Evolutionary conservation across 2,797 vertebrate species (phyloP), one percentile per base, ranked within the genome.

Genomic region (Anguilla anguilla): DNA sequence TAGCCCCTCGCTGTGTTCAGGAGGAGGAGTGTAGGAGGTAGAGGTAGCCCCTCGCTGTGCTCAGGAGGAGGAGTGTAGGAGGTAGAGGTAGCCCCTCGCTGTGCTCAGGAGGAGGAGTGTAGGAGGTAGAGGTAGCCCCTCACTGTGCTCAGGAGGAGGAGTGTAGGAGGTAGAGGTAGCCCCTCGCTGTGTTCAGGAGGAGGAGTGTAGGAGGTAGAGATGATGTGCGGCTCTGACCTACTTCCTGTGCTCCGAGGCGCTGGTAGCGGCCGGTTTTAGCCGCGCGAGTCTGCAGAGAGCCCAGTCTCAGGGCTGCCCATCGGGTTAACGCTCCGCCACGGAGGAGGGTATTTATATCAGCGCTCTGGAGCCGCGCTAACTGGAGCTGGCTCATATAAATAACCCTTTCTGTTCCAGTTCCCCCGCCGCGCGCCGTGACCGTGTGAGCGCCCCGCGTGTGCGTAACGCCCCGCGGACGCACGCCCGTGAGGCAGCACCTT

Each of bases 231-330:
- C 93, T 93, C 92, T 95, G 94, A 95, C 95, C 95, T 93, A 96
- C 90, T 94, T 96, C 94, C 90, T 93, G 86, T 92, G 92, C 86
- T 94, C 91, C 88, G 90, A 93, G 91, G 92, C 91, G 91, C 85
- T 89, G 90, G 92, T 94, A 94, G 95, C 94, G 94, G 94, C 93
- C 95, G 92, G 87, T 93, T 95, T 93, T 94, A 95, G 94, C 92
- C 89, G 91, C 94, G 91, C 89, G 89, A 85, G 89, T 93, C 92
- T 94, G 89, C 91, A 89, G 91, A 93, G 94, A 94, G 92, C 31
- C 2, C 25, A 31, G 87, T 84, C 85, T 92, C 89, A 86, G 31
- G 84, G 83, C 87, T 19, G 82, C 85, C 89, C 85, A 86, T 55
- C 31, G 87, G 87, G 89, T 89, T 88, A 88, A 28, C 39, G 25